Evolutionary conservation across 1,140 invertebrate species (phyloP).

Genomic region (Pseudomyrmex cubaensis): DNA sequence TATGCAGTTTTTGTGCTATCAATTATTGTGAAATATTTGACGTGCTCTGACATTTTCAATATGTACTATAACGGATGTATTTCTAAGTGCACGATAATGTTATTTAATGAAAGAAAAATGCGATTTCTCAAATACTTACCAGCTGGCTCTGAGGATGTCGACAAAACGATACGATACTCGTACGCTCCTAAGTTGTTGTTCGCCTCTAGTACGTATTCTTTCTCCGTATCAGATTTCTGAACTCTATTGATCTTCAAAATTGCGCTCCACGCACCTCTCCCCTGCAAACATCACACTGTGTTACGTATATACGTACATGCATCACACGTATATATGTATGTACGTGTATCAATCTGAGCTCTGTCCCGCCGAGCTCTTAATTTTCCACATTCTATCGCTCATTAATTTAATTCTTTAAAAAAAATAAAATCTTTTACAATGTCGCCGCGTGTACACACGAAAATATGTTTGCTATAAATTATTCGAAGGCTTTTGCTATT

Average conservation of each 20-base stretch:
- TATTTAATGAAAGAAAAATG: conserved; percentile 17
- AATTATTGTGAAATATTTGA: neutral
- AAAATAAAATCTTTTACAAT: conserved; percentile 40
- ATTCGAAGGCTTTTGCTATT: conserved; percentile 22
- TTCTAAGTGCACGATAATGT: conserved; percentile 33
- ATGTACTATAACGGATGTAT: conserved; percentile 15
- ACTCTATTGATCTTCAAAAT: conserved; percentile 88
- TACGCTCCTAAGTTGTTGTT: conserved; percentile 88
- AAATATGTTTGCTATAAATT: conserved; percentile 38
- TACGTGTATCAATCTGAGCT: conserved; percentile 24
- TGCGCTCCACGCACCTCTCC: conserved; percentile 88
- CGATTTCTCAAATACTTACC: conserved; percentile 83
- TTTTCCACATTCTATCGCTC: conserved; percentile 18
- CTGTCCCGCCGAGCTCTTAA: conserved; percentile 7
- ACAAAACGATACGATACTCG: conserved; percentile 88
- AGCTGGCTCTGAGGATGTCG: conserved; percentile 89
- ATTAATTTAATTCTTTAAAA: conserved; percentile 45
- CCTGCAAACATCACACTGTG: conserved; percentile 80
- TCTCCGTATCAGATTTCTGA: conserved; percentile 91
- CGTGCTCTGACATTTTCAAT: conserved; percentile 4
- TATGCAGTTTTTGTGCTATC: neutral
- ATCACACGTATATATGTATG: too few relatives aligned
- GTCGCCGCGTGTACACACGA: conserved; percentile 3
- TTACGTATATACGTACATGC: neutral
- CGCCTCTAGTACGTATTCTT: conserved; percentile 88